Evolutionary conservation across 2,888 invertebrate genomes (phyloP).

Genomic region (Ormyrus thymus): DNA sequence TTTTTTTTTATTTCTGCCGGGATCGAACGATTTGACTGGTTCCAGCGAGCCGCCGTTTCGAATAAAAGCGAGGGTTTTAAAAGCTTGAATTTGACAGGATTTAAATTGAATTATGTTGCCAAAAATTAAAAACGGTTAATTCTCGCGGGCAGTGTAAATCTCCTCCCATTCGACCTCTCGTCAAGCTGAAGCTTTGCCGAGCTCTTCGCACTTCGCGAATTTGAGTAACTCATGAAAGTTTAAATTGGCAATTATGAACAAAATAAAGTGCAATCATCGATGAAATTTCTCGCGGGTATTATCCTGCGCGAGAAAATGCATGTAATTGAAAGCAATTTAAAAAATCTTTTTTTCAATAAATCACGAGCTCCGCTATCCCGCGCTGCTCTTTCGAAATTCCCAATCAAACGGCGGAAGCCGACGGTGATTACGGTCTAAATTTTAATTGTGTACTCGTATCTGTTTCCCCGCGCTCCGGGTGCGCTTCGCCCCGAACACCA

Average conservation of each 20-base stretch:
- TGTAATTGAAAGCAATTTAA: background rate
- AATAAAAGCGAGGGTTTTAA: background rate
- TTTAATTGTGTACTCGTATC: too few species aligned
- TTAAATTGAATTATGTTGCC: conserved; percentile 21
- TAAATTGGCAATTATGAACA: conserved; percentile 42
- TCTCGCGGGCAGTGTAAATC: background rate
- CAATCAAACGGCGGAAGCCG: too few species aligned
- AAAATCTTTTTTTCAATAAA: conserved; percentile 11
- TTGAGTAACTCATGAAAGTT: conserved; percentile 15
- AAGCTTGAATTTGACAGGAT: conserved; percentile 9
- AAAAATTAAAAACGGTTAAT: conserved; percentile 30
- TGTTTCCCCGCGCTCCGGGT: too few species aligned
- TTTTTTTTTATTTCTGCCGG: too few species aligned
- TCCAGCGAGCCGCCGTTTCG: too few species aligned
- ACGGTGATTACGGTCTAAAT: too few species aligned
- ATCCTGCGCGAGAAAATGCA: background rate
- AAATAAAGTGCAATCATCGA: conserved; percentile 9
- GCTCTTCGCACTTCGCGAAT: conserved; percentile 19
- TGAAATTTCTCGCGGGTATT: background rate
- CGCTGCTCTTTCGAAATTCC: too few species aligned
- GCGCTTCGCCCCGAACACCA: too few species aligned
- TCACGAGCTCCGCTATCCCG: background rate
- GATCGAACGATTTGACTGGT: too few species aligned
- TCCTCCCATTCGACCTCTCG: too few species aligned
- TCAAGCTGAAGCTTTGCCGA: conserved; percentile 16